A percentile compares a stretch with the other conserved stretches of the same genome.
These are phyloP conservation scores for Gobio gobio DNA, from an alignment of 2,113 vertebrate species.

Conservation along the genomic window DNA sequence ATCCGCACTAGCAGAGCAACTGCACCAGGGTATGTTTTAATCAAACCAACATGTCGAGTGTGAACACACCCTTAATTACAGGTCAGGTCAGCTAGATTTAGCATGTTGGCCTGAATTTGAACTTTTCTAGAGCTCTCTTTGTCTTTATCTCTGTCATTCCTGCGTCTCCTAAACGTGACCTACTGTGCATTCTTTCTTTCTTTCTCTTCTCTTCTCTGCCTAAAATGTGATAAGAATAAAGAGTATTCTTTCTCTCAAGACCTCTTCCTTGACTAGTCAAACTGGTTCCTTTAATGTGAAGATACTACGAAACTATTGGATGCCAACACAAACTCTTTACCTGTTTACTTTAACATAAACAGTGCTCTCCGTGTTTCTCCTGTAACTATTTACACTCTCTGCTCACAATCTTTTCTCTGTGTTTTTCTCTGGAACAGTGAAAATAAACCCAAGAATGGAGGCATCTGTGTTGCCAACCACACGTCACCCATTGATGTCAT, in stretches of 20 bases:
- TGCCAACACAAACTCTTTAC: neutral
- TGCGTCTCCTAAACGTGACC: neutral
- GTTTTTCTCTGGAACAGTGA: constrained; percentile 72
- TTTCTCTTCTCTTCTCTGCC: neutral
- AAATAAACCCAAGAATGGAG: constrained; percentile 89
- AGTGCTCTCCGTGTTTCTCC: neutral
- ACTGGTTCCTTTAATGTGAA: neutral
- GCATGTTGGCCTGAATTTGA: neutral
- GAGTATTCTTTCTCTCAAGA: neutral
- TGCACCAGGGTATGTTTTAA: too few relatives aligned
- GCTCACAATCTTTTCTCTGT: neutral
- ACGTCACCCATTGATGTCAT: constrained; percentile 92
- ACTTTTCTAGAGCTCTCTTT: neutral
- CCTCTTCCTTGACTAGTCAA: neutral
- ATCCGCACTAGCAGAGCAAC: too few relatives aligned
- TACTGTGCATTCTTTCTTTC: neutral
- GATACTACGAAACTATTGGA: neutral
- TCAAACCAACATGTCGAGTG: too few relatives aligned
- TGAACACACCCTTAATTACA: neutral
- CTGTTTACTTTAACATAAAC: neutral
- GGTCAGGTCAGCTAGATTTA: neutral
- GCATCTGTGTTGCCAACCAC: constrained; percentile 94
- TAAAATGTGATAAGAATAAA: neutral
- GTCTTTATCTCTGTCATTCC: neutral
- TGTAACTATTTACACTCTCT: neutral